phyloP scores from a whole-genome alignment of 2,797 vertebrate genomes.

The Halcyon badia region DNA sequence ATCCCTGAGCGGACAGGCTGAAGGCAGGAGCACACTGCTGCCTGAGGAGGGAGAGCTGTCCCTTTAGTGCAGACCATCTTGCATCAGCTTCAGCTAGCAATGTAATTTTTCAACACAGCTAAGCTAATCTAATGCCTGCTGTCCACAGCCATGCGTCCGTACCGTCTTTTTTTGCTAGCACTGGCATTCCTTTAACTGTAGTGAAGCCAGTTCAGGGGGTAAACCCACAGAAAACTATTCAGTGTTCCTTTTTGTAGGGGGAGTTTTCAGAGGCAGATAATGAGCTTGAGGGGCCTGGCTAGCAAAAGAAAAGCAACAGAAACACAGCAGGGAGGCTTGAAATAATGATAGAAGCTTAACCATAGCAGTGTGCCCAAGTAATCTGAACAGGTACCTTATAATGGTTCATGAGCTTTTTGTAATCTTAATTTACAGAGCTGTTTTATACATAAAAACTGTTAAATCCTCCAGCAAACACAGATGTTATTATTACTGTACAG shows the following conservation, averaged over 20 bases:
- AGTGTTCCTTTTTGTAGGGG: not conserved
- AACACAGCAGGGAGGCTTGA: not conserved
- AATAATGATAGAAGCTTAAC: not conserved
- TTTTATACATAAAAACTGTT: not conserved
- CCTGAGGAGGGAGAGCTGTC: not conserved
- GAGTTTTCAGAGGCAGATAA: not conserved
- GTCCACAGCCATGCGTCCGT: not conserved
- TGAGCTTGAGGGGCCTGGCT: not conserved
- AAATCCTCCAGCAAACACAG: not conserved
- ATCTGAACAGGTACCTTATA: not conserved
- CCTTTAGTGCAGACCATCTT: not conserved
- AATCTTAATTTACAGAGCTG: not conserved
- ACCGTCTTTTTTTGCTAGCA: not conserved
- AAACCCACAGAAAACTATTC: not conserved
- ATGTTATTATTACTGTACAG: not conserved
- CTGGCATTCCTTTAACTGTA: not conserved
- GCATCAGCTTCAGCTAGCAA: not conserved
- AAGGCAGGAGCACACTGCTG: not conserved
- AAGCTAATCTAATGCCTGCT: not conserved
- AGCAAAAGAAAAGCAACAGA: not conserved
- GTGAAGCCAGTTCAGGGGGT: not conserved
- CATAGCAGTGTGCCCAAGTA: not conserved
- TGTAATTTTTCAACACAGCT: not conserved
- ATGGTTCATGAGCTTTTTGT: not conserved
- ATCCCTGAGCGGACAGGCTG: not conserved